A percentile compares a stretch with the other conserved stretches of the same genome.
phyloP scores from a whole-genome alignment of 2,797 vertebrate genomes.

The Enteromius fasciolatus region DNA sequence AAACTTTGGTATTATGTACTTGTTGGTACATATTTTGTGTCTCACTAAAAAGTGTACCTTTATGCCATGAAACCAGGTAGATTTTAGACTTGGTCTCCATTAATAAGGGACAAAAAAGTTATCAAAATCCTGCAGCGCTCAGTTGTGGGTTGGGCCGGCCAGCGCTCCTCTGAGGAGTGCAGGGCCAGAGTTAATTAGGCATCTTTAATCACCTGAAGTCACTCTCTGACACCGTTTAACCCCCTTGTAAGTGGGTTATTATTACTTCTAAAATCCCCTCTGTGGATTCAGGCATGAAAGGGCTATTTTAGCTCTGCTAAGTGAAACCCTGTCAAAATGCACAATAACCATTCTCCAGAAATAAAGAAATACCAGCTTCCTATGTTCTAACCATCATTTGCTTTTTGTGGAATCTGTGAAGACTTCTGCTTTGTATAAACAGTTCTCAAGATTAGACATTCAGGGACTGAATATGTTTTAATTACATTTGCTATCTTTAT shows the following conservation, averaged over 20 bases:
- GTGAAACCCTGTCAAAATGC: slow-evolving; percentile 40
- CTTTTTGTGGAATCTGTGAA: slow-evolving; percentile 4
- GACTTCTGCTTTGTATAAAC: slow-evolving; percentile 27
- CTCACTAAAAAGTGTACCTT: no score
- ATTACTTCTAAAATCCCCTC: slow-evolving; percentile 58
- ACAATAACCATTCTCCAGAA: background rate
- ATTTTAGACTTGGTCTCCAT: background rate
- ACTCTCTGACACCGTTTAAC: slow-evolving; percentile 63
- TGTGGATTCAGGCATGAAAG: slow-evolving; percentile 50
- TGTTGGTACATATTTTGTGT: no score
- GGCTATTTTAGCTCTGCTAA: slow-evolving; percentile 49
- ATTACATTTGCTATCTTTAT: slow-evolving; percentile 39
- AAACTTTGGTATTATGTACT: no score
- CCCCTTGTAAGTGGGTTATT: slow-evolving; percentile 59
- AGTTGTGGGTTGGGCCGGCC: slow-evolving; percentile 57
- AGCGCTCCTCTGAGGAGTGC: slow-evolving; percentile 63
- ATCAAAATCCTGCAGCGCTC: background rate
- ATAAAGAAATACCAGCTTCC: slow-evolving; percentile 11
- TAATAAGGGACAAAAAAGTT: background rate
- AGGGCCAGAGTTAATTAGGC: slow-evolving; percentile 70
- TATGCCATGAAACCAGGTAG: no score
- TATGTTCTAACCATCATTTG: background rate
- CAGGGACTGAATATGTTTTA: slow-evolving; percentile 38
- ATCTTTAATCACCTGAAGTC: slow-evolving; percentile 76
- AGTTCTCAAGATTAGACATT: slow-evolving; percentile 24